These are phyloP conservation scores for Falco rusticolus DNA, from an alignment of 2,797 vertebrate genomes.

Conservation along the genomic window DNA sequence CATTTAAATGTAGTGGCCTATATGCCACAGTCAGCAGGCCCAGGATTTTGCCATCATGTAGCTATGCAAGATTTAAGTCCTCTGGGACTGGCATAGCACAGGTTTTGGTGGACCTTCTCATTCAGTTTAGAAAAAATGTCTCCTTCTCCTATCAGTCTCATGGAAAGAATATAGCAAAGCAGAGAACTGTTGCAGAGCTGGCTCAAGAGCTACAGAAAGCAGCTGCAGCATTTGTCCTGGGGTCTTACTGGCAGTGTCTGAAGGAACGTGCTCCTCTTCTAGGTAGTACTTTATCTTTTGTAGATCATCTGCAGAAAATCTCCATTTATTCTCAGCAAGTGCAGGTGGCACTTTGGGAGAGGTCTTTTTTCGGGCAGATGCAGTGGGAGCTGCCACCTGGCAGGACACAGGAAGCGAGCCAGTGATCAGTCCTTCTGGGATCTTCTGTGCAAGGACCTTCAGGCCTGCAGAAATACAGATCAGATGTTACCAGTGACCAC, in stretches of 20 bases:
- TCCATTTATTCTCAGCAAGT: constrained; percentile 83
- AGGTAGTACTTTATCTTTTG: constrained; percentile 85
- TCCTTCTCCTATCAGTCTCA: neutral
- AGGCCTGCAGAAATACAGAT: constrained; percentile 80
- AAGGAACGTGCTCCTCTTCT: constrained; percentile 81
- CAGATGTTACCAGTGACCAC: rapidly evolving
- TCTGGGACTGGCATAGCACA: neutral
- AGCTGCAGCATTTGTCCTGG: neutral
- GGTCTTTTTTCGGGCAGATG: constrained; percentile 61
- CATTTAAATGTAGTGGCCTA: neutral
- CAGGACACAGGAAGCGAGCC: constrained; percentile 85
- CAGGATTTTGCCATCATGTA: neutral
- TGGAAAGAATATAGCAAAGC: neutral
- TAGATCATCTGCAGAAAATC: constrained; percentile 87
- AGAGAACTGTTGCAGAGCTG: neutral
- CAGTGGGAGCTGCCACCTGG: constrained; percentile 54
- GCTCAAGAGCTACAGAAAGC: neutral
- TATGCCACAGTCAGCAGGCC: neutral
- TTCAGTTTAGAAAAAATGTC: neutral
- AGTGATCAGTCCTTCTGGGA: constrained; percentile 88
- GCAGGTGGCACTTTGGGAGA: neutral
- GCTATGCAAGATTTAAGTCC: neutral
- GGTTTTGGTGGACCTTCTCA: neutral
- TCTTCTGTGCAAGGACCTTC: constrained; percentile 89
- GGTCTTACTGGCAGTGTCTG: constrained; percentile 83